Percentiles rank a stretch among this genome's conserved stretches.
phyloP scores from a whole-genome alignment of 2,888 invertebrate genomes.

The Synergus itoensis region DNA sequence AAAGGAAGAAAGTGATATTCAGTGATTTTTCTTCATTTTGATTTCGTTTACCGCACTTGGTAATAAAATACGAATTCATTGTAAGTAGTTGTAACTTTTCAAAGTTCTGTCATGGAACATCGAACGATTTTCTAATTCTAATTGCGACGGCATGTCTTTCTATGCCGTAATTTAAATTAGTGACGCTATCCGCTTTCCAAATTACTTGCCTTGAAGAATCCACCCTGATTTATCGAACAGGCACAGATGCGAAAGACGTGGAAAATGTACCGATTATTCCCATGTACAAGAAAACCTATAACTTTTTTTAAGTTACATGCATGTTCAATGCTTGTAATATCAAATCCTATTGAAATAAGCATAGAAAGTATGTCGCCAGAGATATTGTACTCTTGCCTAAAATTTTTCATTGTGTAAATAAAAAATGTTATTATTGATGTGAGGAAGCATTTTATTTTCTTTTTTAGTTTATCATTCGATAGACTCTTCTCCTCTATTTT shows the following conservation, averaged over 20 bases:
- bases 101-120: slow-evolving; percentile 28
- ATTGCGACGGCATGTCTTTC: slow-evolving; percentile 34
- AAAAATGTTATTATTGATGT: too few species aligned
- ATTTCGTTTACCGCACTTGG: not conserved
- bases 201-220: slow-evolving; percentile 4
- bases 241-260: not conserved
- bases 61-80: slow-evolving; percentile 32
- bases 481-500: not conserved
- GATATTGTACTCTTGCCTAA: too few species aligned
- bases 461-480: not conserved
- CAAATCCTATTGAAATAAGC: too few species aligned
- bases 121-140: slow-evolving; percentile 36
- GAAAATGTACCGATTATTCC: too few species aligned
- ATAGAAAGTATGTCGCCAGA: too few species aligned
- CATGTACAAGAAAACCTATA: too few species aligned
- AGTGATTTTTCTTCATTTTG: not conserved
- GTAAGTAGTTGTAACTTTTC: slow-evolving; percentile 29
- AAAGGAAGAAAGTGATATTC: slow-evolving; percentile 4
- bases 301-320: too few species aligned
- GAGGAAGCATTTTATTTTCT: too few species aligned
- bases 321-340: too few species aligned
- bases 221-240: slow-evolving; percentile 1
- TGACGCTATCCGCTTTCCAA: slow-evolving; percentile 13
- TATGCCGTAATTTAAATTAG: slow-evolving; percentile 33
- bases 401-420: too few species aligned